Conservation (phyloP, 2,113 vertebrate genomes). For the Anoura caudifer region DNA sequence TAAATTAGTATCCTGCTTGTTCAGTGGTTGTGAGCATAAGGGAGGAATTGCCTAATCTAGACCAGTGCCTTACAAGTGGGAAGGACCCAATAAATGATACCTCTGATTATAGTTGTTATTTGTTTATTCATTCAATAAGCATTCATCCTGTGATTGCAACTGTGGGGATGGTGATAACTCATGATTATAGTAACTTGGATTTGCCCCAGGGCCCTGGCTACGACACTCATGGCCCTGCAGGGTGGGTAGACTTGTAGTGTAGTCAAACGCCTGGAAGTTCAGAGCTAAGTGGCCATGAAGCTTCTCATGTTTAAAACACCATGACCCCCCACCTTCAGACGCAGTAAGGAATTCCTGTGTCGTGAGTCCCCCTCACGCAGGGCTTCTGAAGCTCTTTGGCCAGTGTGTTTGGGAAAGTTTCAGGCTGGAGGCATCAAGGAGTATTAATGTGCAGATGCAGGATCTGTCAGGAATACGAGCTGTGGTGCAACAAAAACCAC, state of each 20-base stretch:
- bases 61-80: background rate
- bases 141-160: background rate
- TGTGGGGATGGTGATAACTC: conserved; percentile 36
- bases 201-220: background rate
- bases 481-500: conserved; percentile 86
- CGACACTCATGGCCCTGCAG: background rate
- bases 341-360: conserved; percentile 46
- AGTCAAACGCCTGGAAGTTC: conserved; percentile 34
- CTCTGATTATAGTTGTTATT: background rate
- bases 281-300: conserved; percentile 42
- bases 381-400: conserved; percentile 79
- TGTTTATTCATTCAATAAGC: background rate
- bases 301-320: conserved; percentile 43
- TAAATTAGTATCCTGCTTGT: background rate
- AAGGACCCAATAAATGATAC: background rate
- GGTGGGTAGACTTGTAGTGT: background rate
- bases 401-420: conserved; percentile 84
- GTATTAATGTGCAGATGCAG: conserved; percentile 81
- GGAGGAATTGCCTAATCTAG: background rate
- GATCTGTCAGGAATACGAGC: conserved; percentile 87
- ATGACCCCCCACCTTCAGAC: conserved; percentile 15
- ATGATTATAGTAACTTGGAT: background rate
- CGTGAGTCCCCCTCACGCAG: conserved; percentile 52
- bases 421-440: conserved; percentile 80
- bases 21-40: background rate